Base-by-base conservation (phyloP, 1,140 invertebrate species). In the Trachymyrmex cornetzi region DNA sequence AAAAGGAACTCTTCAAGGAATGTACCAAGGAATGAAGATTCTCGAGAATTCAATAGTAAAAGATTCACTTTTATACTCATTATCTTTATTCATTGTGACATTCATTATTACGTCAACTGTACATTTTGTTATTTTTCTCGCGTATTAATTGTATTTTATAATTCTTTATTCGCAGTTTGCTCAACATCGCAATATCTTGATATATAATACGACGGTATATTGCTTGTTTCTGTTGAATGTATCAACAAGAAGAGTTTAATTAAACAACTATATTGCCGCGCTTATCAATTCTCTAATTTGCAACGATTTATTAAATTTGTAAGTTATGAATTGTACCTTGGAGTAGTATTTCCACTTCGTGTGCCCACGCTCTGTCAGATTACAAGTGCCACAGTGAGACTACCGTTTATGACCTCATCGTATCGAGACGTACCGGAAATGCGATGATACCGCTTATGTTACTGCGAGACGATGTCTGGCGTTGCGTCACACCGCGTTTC, bases 401-500 rank as follows among this genome's bases (percentile, higher is more conserved):
- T 11, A 74, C 22, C 55, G 38, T 38, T 74, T 48, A 82, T 61
- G 80, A 82, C 55, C 55, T 74, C 55, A 19, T 27, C 38, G 69
- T 38, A 50, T 48, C 55, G 55, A 48, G 27, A 63, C 66, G 38
- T 34, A 74, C 55, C 55, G 80, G 80, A 84, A 84, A 16, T 27
- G 24, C 14, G 53, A n/a, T 27, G 80, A 50, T 67, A 85, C 7
- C 82, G 72, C 30, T 77, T n/a, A 3, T 48, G 27, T 59, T 19
- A 27, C 22, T 30, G 14, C 69, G 72, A 61, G 44, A 67, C 63
- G 85, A 38, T 67, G 48, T 55, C 30, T 30, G 66, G 38, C 38
- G 55, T 72, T 74, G 19, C 69, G 53, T 55, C 38, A 55, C 38
- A 34, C 27, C 30, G 71, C 85, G 30, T 66, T 91, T 89, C 89